Evolutionary conservation across 2,113 vertebrate species (phyloP).

Genomic region (Taxidea taxus): DNA sequence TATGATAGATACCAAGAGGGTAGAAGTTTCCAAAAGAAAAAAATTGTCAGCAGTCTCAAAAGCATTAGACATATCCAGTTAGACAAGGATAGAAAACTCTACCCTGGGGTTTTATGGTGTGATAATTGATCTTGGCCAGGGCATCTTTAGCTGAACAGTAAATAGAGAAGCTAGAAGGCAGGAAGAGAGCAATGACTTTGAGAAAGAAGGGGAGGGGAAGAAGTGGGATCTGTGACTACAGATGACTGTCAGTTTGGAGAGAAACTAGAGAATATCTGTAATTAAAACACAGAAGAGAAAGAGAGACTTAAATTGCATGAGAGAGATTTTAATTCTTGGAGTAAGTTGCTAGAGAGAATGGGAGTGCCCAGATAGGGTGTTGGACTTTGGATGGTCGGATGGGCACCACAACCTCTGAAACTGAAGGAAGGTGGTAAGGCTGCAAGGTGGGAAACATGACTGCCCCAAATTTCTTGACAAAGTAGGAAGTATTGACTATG

Average conservation of each 20-base stretch:
- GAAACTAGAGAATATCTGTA: background rate
- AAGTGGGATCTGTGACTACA: background rate
- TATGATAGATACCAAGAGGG: background rate
- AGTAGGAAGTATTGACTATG: background rate
- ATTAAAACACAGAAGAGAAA: background rate
- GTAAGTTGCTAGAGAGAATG: background rate
- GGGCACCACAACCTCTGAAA: background rate
- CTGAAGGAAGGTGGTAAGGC: background rate
- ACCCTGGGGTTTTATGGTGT: background rate
- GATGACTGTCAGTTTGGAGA: background rate
- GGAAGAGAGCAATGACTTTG: background rate
- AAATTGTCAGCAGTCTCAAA: background rate
- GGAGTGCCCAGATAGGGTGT: background rate
- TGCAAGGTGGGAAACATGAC: background rate
- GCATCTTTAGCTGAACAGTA: background rate
- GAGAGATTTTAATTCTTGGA: background rate
- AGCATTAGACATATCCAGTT: background rate
- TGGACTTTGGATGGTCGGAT: background rate
- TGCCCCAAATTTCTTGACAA: background rate
- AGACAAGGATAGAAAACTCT: background rate
- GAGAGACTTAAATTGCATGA: background rate
- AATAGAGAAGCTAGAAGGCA: background rate
- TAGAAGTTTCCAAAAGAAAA: background rate
- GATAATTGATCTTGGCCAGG: background rate
- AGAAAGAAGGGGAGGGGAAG: background rate